phyloP scores from a whole-genome alignment of 1,140 invertebrate genomes.

The Procambarus clarkii region DNA sequence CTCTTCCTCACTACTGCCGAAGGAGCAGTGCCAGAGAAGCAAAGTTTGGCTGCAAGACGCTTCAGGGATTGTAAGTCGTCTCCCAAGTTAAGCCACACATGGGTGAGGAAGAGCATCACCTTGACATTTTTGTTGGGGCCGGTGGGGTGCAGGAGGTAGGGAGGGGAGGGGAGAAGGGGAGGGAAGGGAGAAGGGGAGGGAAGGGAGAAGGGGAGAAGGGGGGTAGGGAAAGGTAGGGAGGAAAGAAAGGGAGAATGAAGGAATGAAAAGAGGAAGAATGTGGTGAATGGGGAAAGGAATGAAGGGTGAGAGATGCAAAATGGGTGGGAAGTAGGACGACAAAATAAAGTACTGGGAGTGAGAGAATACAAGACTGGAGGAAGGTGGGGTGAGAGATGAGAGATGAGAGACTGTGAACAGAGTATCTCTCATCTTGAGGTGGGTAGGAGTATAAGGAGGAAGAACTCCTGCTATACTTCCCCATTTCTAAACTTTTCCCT shows the following conservation, averaged over 20 bases:
- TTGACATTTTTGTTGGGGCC: neutral
- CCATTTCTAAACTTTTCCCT: no score
- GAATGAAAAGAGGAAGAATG: neutral
- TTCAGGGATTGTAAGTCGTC: neutral
- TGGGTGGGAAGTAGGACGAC: neutral
- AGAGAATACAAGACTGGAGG: neutral
- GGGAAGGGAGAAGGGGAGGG: neutral
- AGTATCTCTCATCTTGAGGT: no score
- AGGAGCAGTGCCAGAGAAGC: neutral
- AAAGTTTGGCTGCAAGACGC: neutral
- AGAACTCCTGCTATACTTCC: no score
- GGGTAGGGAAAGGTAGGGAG: neutral
- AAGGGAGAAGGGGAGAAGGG: neutral
- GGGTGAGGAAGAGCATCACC: neutral
- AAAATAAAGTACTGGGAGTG: neutral
- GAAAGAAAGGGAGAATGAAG: neutral
- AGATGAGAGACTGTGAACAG: no score
- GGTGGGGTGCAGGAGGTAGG: neutral
- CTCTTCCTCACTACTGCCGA: neutral
- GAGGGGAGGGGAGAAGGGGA: neutral
- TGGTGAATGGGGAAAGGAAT: neutral
- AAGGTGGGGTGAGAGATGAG: neutral
- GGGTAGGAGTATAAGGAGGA: no score
- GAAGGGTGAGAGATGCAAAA: neutral
- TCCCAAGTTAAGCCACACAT: neutral